Conservation (phyloP, 2,113 vertebrate species). For the Nymphicus hollandicus region DNA sequence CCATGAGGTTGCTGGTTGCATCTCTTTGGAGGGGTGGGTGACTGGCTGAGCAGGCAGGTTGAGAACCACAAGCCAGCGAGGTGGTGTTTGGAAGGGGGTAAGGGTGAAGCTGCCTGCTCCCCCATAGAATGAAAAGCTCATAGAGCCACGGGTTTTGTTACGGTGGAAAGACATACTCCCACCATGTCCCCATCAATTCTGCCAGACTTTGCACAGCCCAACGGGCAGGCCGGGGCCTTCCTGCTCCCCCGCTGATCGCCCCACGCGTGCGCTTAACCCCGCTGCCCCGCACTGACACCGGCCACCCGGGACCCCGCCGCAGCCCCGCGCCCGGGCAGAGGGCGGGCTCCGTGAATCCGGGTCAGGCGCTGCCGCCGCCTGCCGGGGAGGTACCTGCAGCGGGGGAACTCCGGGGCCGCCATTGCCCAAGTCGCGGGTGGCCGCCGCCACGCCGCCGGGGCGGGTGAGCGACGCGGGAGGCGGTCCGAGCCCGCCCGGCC, state of each 20-base stretch:
- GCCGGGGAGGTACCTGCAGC: neutral
- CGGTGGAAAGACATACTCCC: neutral
- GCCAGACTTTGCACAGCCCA: neutral
- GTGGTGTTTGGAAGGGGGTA: fast-evolving
- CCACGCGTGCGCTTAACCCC: neutral
- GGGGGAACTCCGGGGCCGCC: neutral
- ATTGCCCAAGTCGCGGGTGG: neutral
- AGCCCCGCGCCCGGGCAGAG: no score
- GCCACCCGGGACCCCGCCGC: neutral
- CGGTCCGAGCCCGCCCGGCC: neutral
- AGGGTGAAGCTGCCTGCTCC: neutral
- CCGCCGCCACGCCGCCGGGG: neutral
- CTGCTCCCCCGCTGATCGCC: no score
- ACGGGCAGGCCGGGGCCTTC: neutral
- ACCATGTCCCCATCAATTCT: neutral
- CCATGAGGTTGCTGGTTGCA: no score
- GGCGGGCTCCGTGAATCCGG: neutral
- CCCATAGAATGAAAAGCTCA: fast-evolving
- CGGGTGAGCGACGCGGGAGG: neutral
- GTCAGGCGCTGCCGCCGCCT: neutral
- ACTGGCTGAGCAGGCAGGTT: fast-evolving
- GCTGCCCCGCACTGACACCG: neutral
- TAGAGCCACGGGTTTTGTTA: neutral
- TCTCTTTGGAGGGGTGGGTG: neutral
- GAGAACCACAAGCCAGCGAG: fast-evolving